phyloP scores from a whole-genome alignment of 2,113 vertebrate genomes.

The pig (Sus scrofa) region T2T-Sscrofa CM000817.6:29615501-29616000 shows the following conservation, averaged over 20 bases:
- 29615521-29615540: conserved; percentile 94
- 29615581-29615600: conserved; percentile 85
- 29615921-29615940: conserved; percentile 98
- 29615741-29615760: conserved; percentile 99
- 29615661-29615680: conserved; percentile 85
- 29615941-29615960: conserved; percentile 97
- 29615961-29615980: conserved; percentile 99
- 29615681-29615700: conserved; percentile 93
- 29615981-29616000: conserved; percentile 98
- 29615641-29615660: conserved; percentile 76
- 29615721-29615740: conserved; percentile 98
- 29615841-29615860: conserved; percentile 98
- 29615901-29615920: conserved; percentile 97
- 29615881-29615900: conserved; percentile 96
- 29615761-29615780: conserved; percentile 97
- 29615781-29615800: conserved; percentile 98
- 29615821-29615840: conserved; percentile 99
- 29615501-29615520: conserved; percentile 97
- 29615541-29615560: conserved; percentile 92
- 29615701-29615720: conserved; percentile 97
- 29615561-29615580: conserved; percentile 95
- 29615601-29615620: conserved; percentile 87
- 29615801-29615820: conserved; percentile 97
- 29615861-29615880: conserved; percentile 97
- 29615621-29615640: conserved; percentile 78